These are phyloP conservation scores for Marmota flaviventris DNA, from an alignment of 2,113 vertebrate genomes.

Conservation along the genomic window DNA sequence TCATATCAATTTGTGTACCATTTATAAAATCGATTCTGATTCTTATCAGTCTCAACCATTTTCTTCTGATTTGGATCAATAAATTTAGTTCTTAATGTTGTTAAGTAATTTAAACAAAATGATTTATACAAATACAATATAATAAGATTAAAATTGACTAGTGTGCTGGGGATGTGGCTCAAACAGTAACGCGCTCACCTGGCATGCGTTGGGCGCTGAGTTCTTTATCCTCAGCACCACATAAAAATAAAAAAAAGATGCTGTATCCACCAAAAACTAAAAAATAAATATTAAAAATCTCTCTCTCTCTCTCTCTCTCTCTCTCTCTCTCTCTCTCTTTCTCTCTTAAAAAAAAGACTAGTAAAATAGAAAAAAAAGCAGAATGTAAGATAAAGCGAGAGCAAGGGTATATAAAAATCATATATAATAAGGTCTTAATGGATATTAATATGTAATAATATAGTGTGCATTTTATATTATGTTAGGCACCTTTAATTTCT, in stretches of 20 bases:
- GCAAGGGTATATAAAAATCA: background rate
- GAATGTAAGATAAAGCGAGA: background rate
- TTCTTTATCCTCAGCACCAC: too few relatives aligned
- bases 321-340: too few relatives aligned
- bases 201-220: too few relatives aligned
- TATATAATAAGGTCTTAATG: background rate
- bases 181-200: too few relatives aligned
- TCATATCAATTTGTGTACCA: slow-evolving; percentile 79
- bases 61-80: slow-evolving; percentile 82
- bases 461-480: background rate
- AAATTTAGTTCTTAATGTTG: slow-evolving; percentile 79
- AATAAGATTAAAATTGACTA: background rate
- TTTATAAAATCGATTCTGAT: slow-evolving; percentile 84
- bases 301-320: too few relatives aligned
- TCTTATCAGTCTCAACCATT: slow-evolving; percentile 73
- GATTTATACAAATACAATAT: background rate
- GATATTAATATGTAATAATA: background rate
- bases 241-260: too few relatives aligned
- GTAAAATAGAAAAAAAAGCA: background rate
- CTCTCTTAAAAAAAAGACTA: too few relatives aligned
- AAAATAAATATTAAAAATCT: too few relatives aligned
- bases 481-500: background rate
- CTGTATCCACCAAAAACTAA: too few relatives aligned
- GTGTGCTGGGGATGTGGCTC: too few relatives aligned
- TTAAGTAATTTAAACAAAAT: slow-evolving; percentile 51